A percentile compares a stretch with the other conserved stretches of the same genome.
Evolutionary conservation across 2,888 invertebrate species (phyloP).

Genomic region (Argyra leucocephala): DNA sequence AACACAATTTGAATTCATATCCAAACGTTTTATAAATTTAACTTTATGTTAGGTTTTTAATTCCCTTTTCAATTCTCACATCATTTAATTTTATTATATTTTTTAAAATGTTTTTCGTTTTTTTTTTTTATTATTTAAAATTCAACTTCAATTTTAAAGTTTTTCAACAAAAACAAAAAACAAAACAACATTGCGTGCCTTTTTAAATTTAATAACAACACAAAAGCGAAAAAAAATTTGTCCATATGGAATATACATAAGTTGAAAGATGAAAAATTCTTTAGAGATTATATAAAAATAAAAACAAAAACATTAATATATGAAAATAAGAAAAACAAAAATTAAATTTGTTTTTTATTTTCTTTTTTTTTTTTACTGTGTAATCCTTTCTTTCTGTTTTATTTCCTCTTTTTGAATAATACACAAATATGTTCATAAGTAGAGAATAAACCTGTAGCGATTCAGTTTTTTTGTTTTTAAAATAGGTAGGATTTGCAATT

Average conservation of each 20-base stretch:
- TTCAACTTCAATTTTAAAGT: neutral
- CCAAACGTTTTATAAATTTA: neutral
- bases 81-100: neutral
- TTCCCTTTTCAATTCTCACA: neutral
- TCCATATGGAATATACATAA: too few species aligned
- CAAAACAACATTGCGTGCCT: neutral
- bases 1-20: neutral
- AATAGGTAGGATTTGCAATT: too few species aligned
- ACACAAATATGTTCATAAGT: neutral
- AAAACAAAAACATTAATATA: neutral
- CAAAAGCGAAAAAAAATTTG: neutral
- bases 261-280: neutral
- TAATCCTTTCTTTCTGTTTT: neutral
- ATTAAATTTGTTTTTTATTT: neutral
- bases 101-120: neutral
- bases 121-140: neutral
- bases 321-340: neutral
- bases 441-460: too few species aligned
- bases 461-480: too few species aligned
- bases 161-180: neutral
- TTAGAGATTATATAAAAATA: neutral
- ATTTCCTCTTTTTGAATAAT: neutral
- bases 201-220: neutral
- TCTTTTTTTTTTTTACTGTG: neutral
- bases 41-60: neutral